phyloP scores from a whole-genome alignment of 2,113 vertebrate genomes.

The Chiloscyllium plagiosum region DNA sequence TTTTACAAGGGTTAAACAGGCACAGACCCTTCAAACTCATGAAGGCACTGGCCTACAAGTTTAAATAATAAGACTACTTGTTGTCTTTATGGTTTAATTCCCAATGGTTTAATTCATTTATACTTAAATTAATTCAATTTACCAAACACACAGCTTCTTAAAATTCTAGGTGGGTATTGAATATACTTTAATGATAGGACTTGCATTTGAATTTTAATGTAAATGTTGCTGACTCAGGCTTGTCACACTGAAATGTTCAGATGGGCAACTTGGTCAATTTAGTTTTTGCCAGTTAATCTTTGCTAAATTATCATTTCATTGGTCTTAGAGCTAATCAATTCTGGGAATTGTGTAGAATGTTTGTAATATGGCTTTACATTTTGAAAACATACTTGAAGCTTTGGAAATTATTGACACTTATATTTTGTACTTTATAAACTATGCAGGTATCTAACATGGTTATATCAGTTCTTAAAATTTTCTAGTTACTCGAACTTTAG shows the following conservation, averaged over 20 bases:
- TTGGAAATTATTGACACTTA: not conserved
- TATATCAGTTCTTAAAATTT: conserved; percentile 4
- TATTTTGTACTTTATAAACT: conserved; percentile 15
- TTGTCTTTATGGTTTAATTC: not conserved
- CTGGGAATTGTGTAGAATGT: conserved; percentile 9
- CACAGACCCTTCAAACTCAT: not conserved
- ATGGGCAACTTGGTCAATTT: not conserved
- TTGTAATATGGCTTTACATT: not conserved
- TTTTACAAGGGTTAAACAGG: not conserved
- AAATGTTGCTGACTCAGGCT: not conserved
- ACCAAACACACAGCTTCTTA: not conserved
- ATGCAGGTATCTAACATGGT: conserved; percentile 3
- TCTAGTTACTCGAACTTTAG: not conserved
- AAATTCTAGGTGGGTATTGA: not conserved
- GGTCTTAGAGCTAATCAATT: conserved; percentile 30
- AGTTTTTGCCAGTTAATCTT: not conserved
- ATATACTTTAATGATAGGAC: not conserved
- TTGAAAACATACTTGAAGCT: conserved; percentile 27
- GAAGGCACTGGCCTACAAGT: too few relatives aligned
- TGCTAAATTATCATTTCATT: not conserved
- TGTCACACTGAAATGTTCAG: conserved; percentile 11
- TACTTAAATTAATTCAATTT: conserved; percentile 11
- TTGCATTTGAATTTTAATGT: not conserved
- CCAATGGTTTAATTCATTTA: not conserved
- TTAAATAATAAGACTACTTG: not conserved